Evolutionary conservation across 2,888 invertebrate species (phyloP), one percentile per base, ranked within the genome.

Genomic region (Limenitis arthemis): DNA sequence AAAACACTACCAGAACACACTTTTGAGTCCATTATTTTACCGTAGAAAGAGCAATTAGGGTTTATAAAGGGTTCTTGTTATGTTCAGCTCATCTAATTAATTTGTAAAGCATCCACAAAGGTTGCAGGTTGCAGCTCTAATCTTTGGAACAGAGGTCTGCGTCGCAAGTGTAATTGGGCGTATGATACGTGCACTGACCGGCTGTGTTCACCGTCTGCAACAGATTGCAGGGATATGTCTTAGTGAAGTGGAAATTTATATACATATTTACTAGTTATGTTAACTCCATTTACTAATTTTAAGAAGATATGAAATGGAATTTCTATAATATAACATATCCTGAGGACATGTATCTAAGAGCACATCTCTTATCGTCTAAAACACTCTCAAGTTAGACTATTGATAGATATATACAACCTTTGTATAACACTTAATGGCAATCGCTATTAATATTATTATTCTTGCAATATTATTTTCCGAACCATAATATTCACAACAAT

Each of bases 121-220:
- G 47, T 49, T 51, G 44, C 46, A 32, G 29, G 29, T 39, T 41
- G 48, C 37, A 39, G 51, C 32, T 47, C 31, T 46, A 51, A 44
- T 50, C 52, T 47, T 56, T 44, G 49, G 43, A 49, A 47, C 47
- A 52, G 51, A 31, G 49, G 57, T 42, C 51, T 49, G 51, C 53
- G 51, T 56, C 46, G 53, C 51, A 51, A 49, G 58, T 54, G 79
- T 77, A 83, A 81, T 80, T 80, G 80, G 78, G 75, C 79, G 79
- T 79, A 69, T 77, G 75, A 80, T 79, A 72, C 72, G 69, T 63
- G 63, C 70, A 72, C 67, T 74, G 71, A 62, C 73, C 78, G 74
- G 69, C 75, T 76, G 77, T 69, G 73, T 65, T 74, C 74, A 72
- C 64, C 72, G 68, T 69, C 66, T 66, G 69, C 66, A 70, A 77